Evolutionary conservation across 2,888 invertebrate genomes (phyloP), one percentile per base, ranked within the genome.

Genomic region (Asteroscopus sphinx): DNA sequence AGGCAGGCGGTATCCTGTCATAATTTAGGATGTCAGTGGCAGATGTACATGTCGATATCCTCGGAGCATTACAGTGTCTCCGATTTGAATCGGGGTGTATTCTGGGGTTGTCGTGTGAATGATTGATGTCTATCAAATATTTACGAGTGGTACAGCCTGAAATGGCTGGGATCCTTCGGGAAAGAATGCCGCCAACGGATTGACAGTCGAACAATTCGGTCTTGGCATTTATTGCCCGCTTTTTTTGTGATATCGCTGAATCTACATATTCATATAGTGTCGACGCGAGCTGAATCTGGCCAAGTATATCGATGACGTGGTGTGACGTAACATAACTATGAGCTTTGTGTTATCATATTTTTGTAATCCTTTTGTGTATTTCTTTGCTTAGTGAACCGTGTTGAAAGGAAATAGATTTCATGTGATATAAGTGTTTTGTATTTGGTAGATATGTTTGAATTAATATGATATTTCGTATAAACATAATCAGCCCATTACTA

Each of bases 1-100:
- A 60, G 72, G 66, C 64, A 59, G 71, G 66, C 83, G 83, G 80
- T 76, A 78, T 85, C 81, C 80, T 62, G 80, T 83, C 83, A 85
- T 88, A 85, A 83, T 79, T 88, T 82, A 81, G 66, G 69, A 68
- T 79, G 79, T 75, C 79, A 67, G 60, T 62, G 59, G 69, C 68
- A 80, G 80, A 81, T 83, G 57, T 74, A 79, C 68, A 68, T 63
- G 74, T 72, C 72, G 80, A 82, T 82, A 81, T 48, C 58, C 32
- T 44, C 40, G 55, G 26, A 42, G 45, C 46, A 35, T 57, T 53
- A 60, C 59, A 53, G 47, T 60, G 58, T 73, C 67, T 67, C 61
- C 42, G 55, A 51, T 61, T 47, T 52, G 47, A 49, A 60, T 55
- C 17, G 42, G 40, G 51, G 54, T 37, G 65, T 68, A 62, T 41